Evolutionary conservation across 92 coral and sea anemone genomes (phyloP), one percentile per base, ranked within the genome.

Genomic region (Phenganax marumi): DNA sequence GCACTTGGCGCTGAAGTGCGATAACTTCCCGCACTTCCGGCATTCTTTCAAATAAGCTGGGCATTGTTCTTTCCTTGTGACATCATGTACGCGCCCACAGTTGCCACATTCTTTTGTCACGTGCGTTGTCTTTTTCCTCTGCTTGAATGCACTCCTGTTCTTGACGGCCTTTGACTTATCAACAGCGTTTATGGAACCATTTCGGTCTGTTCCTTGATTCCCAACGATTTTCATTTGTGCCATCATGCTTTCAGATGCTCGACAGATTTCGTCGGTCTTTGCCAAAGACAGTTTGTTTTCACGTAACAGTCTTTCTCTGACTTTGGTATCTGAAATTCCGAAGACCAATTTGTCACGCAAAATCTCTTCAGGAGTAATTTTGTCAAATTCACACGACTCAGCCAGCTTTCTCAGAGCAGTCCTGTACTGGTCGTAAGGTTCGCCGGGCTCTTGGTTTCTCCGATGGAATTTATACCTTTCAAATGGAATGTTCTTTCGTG

Each of bases 221-320:
- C 26, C 86, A 6, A 89, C 89, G 1, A 86, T 21, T 52, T 83
- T 83, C 81, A 86, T 62, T 75, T 89, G 92, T 3, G 86, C 86
- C 10, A 57, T 8, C 85, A 53, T 87, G 52, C 89, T 84, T 56
- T 81, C 90, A 3, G 92, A 61, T 0, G 89, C 88, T 16, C 90
- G 74, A 53, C 90, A 89, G 8, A 89, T 88, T 53, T 88, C 84
- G 50, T 79, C 78, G 2, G 79, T 79, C 46, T 65, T 79, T 0
- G 74, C 88, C 11, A 85, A 77, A 21, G 87, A 33, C 78, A 19
- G 84, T 0, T 73, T 24, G 17, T 88, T 5, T 69, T 63, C 88
- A 25, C 73, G 88, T 58, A 88, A 50, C 72, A 87, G 85, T 39
- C 75, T 50, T 64, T 84, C 88, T 79, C 88, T 57, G 43, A 87